These are phyloP conservation scores for Drosophila austrosaltans DNA, from an alignment of 2,888 invertebrate species.

Conservation along the genomic window DNA sequence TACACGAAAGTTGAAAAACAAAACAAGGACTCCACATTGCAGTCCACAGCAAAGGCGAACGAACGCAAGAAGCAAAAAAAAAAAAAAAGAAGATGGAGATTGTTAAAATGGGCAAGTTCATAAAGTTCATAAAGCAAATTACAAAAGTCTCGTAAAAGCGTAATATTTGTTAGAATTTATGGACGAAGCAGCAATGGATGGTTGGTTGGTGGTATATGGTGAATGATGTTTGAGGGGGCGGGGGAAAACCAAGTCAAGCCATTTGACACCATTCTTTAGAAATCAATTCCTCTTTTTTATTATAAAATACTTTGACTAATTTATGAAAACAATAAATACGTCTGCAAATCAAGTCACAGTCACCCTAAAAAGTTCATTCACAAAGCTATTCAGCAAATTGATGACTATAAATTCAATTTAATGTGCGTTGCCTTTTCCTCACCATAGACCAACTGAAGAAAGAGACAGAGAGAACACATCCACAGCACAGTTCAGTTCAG, in stretches of 20 bases:
- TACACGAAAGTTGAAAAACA: not conserved
- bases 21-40: not conserved
- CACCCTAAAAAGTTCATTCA: slow-evolving; percentile 75
- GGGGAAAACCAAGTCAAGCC: slow-evolving; percentile 11
- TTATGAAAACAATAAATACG: slow-evolving; percentile 77
- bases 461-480: slow-evolving; percentile 9
- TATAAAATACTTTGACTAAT: slow-evolving; percentile 72
- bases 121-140: slow-evolving; percentile 78
- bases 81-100: slow-evolving; percentile 18
- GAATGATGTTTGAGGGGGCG: not conserved
- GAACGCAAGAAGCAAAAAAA: slow-evolving; percentile 28
- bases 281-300: slow-evolving; percentile 72
- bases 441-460: slow-evolving; percentile 22
- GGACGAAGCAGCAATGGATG: too few species aligned
- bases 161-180: slow-evolving; percentile 44
- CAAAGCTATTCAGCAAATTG: slow-evolving; percentile 77
- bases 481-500: too few species aligned
- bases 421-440: slow-evolving; percentile 70
- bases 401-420: slow-evolving; percentile 81
- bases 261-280: slow-evolving; percentile 62
- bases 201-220: too few species aligned
- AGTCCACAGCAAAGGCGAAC: not conserved
- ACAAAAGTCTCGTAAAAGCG: slow-evolving; percentile 70
- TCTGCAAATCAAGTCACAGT: slow-evolving; percentile 66
- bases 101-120: slow-evolving; percentile 54